Evolutionary conservation across 2,888 invertebrate species (phyloP).

Genomic region (Hemistola chrysoprasaria): DNA sequence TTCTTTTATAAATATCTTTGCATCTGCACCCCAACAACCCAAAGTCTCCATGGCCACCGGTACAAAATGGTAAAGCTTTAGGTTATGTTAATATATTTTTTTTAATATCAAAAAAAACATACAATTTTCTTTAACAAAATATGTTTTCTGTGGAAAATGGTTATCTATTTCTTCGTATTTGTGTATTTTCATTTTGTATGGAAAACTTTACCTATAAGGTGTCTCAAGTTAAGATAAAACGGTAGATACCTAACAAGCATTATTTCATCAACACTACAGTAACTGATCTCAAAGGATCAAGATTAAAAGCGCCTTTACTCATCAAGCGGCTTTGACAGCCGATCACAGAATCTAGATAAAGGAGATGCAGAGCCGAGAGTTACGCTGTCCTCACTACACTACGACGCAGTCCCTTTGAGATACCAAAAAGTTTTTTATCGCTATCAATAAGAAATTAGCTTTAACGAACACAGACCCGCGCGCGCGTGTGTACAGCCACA

Average conservation of each 20-base stretch:
- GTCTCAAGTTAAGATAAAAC: too few species aligned
- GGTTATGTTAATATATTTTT: too few species aligned
- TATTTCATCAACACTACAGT: neutral
- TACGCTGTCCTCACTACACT: slow-evolving; percentile 10
- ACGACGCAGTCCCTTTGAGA: slow-evolving; percentile 23
- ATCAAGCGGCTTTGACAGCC: slow-evolving; percentile 12
- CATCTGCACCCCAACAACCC: too few species aligned
- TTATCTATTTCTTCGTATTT: too few species aligned
- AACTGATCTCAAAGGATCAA: slow-evolving; percentile 10
- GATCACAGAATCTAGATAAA: slow-evolving; percentile 17
- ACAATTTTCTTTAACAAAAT: too few species aligned
- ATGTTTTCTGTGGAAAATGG: too few species aligned
- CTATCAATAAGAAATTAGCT: slow-evolving; percentile 19
- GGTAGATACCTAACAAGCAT: neutral
- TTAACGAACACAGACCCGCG: slow-evolving; percentile 16
- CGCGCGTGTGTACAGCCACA: slow-evolving; percentile 10
- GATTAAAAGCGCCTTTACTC: slow-evolving; percentile 5
- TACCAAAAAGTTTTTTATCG: slow-evolving; percentile 28
- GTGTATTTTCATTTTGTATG: too few species aligned
- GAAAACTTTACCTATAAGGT: too few species aligned
- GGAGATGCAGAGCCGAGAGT: slow-evolving; percentile 10
- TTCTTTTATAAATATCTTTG: too few species aligned
- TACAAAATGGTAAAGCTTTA: too few species aligned
- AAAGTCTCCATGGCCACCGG: too few species aligned
- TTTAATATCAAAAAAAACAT: too few species aligned